phyloP scores from a whole-genome alignment of 2,888 invertebrate genomes.

The Parnassius apollo region DNA sequence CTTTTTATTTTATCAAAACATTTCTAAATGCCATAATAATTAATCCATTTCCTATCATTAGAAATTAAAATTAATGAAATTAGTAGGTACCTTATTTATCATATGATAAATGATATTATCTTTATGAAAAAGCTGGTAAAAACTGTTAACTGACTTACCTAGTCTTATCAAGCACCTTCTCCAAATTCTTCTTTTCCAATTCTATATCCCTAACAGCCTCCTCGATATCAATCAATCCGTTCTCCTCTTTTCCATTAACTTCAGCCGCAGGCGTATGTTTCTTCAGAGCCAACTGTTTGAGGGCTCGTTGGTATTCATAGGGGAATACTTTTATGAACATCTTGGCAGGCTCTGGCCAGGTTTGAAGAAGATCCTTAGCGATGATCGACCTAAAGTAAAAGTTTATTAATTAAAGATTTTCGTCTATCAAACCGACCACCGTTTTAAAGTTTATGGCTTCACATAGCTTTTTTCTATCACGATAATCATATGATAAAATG shows the following conservation, averaged over 20 bases:
- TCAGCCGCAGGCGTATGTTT: constrained; percentile 49
- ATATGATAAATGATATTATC: too few species aligned
- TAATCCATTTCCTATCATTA: too few species aligned
- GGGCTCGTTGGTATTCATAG: constrained; percentile 95
- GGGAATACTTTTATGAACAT: constrained; percentile 98
- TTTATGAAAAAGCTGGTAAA: too few species aligned
- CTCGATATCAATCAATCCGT: constrained; percentile 89
- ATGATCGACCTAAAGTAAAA: constrained; percentile 83
- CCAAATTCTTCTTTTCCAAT: constrained; percentile 89
- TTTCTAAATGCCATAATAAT: too few species aligned
- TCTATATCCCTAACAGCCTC: constrained; percentile 90
- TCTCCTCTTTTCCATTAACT: constrained; percentile 57
- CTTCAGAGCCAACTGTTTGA: constrained; percentile 84
- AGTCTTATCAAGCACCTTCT: constrained; percentile 90
- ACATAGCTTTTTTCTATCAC: too few species aligned
- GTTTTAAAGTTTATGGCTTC: too few species aligned
- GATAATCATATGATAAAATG: too few species aligned
- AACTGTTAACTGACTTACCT: constrained; percentile 57
- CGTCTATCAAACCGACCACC: too few species aligned
- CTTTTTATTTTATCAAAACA: too few species aligned
- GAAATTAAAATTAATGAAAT: too few species aligned
- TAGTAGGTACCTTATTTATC: too few species aligned
- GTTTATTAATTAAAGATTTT: not conserved
- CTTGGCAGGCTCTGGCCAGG: constrained; percentile 88
- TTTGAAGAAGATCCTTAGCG: constrained; percentile 87